Evolutionary conservation across 2,113 vertebrate genomes (phyloP), one percentile per base, ranked within the genome.

Genomic region (Tupaia tana): DNA sequence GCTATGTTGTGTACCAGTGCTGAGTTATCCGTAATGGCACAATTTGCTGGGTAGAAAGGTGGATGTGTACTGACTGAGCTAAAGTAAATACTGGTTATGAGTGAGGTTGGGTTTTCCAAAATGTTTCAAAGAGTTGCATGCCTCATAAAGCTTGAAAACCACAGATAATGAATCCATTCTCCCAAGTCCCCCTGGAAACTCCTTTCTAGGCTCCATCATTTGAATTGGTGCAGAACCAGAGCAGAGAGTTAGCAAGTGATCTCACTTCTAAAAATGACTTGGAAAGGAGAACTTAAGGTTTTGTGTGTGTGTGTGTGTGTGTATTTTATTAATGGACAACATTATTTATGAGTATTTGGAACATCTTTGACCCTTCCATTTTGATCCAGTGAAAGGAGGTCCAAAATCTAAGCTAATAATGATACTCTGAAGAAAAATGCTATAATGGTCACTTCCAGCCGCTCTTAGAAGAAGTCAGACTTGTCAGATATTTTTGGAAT

Each of bases 241-340:
- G 11, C 20, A 5, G 9, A 95, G 69, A 73, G 59, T 54, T 16
- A 64, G n/a, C 63, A 93, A n/a, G 14, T 71, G n/a, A 74, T 19
- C 71, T 85, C 29, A 56, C 11, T 59, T 31, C 31, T 77, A 86
- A 85, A 89, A 90, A 29, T 71, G 9, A 19, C 34, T 58, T 79
- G 69, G 20, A 27, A 61, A 86, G 63, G 22, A 31, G 27, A 63
- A 27, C 12, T 61, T 81, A 64, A 87, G 77, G 67, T 16, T 20
- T 19, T 24, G 16, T 7, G 10, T 69, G 34, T 25, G 29, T 7
- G 16, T n/a, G 22, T 52, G 14, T 31, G 8, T 64, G 7, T 94
- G 20, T 80, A 20, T 82, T n/a, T 43, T 54, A 64, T 83, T n/a
- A 90, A 91, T 58, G 80, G 70, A 90, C 81, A 89, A 75, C 59